Conservation (phyloP, 2,888 invertebrate species). For the Cheilosia scutellata region DNA sequence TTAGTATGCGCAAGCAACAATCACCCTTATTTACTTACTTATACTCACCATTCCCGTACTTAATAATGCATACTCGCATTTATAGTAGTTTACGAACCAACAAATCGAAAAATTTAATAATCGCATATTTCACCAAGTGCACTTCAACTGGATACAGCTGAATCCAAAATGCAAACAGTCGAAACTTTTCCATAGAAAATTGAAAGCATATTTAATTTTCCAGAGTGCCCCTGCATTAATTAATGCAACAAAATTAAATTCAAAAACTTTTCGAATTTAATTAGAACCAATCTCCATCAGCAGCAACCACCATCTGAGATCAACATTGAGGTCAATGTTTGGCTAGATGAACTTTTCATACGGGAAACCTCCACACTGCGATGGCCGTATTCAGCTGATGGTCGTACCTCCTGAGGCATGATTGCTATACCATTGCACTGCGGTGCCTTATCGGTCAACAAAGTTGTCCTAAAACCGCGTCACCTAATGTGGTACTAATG, state of each 20-base stretch:
- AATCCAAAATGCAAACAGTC: background rate
- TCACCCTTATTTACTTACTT: too few species aligned
- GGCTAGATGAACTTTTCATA: constrained; percentile 39
- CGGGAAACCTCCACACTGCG: background rate
- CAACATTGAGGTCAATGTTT: constrained; percentile 46
- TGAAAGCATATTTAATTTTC: constrained; percentile 7
- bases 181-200: background rate
- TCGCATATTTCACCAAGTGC: background rate
- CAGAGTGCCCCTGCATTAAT: constrained; percentile 6
- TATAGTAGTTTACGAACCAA: too few species aligned
- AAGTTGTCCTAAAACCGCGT: constrained; percentile 39
- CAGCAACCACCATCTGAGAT: constrained; percentile 23
- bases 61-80: too few species aligned
- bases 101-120: too few species aligned
- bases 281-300: constrained; percentile 30
- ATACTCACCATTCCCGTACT: too few species aligned
- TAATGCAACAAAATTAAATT: constrained; percentile 23
- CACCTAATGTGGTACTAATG: constrained; percentile 67
- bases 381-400: constrained; percentile 32
- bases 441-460: constrained; percentile 66
- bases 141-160: background rate
- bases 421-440: background rate
- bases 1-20: too few species aligned
- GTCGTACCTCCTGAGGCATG: constrained; percentile 20
- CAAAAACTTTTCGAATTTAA: constrained; percentile 52